These are phyloP conservation scores for Leuciscus idus DNA, from an alignment of 2,113 vertebrate genomes.

Conservation along the genomic window DNA sequence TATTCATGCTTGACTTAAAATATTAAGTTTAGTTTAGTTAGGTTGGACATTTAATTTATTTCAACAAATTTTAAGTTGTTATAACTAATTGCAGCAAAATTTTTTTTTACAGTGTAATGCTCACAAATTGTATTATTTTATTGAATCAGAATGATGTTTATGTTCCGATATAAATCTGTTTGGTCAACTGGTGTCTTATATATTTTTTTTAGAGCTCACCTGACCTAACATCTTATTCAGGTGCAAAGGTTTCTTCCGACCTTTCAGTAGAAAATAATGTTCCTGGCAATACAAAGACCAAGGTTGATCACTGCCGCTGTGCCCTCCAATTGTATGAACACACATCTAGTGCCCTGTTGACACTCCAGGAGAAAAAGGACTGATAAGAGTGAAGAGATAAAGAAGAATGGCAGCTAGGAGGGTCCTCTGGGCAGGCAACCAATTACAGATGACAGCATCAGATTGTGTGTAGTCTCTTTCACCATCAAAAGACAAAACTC, in stretches of 20 bases:
- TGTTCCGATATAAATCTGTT: not conserved
- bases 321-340: slow-evolving; percentile 46
- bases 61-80: no score
- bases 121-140: not conserved
- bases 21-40: no score
- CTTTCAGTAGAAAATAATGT: slow-evolving; percentile 30
- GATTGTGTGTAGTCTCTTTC: slow-evolving; percentile 50
- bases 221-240: not conserved
- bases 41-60: no score
- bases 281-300: slow-evolving; percentile 32
- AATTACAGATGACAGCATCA: slow-evolving; percentile 60
- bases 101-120: no score
- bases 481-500: slow-evolving; percentile 47
- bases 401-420: slow-evolving; percentile 44
- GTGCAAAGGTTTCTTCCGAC: slow-evolving; percentile 18
- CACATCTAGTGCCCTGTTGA: slow-evolving; percentile 41
- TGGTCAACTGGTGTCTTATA: slow-evolving; percentile 5
- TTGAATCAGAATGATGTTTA: not conserved
- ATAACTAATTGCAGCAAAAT: no score
- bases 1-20: no score
- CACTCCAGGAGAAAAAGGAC: slow-evolving; percentile 37
- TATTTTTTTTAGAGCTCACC: not conserved
- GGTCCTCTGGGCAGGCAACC: slow-evolving; percentile 46
- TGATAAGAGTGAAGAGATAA: slow-evolving; percentile 30
- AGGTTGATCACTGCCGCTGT: slow-evolving; percentile 41